A percentile compares a stretch with the other conserved stretches of the same genome.
phyloP scores from a whole-genome alignment of 2,888 invertebrate genomes.

The Caenorhabditis sinica region DNA sequence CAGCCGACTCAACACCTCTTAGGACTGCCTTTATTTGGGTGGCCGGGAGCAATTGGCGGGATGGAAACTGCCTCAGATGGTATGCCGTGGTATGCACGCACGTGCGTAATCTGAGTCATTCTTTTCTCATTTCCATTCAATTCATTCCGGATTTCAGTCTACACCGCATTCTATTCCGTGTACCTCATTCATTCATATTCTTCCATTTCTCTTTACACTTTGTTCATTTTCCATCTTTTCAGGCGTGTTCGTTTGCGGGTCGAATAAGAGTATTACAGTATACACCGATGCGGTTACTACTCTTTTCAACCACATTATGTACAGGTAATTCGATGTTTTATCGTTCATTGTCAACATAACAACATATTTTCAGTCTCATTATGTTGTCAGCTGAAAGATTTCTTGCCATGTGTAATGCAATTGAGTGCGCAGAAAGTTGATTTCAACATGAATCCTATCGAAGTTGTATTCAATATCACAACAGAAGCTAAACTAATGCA shows the following conservation, averaged over 20 bases:
- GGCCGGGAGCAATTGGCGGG: slow-evolving; percentile 7
- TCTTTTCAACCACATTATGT: slow-evolving; percentile 41
- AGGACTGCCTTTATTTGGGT: slow-evolving; percentile 53
- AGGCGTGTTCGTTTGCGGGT: slow-evolving; percentile 56
- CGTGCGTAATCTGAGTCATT: slow-evolving; percentile 55
- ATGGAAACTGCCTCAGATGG: slow-evolving; percentile 15
- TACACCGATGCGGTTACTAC: slow-evolving; percentile 31
- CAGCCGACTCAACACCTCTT: slow-evolving; percentile 56
- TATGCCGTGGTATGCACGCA: slow-evolving; percentile 49
- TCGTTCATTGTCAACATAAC: too few relatives aligned
- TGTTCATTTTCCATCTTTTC: slow-evolving; percentile 1
- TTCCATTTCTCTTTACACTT: background rate
- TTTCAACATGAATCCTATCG: slow-evolving; percentile 76
- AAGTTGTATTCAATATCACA: slow-evolving; percentile 75
- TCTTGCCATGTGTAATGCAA: slow-evolving; percentile 74
- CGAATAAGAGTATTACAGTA: slow-evolving; percentile 25
- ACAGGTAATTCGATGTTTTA: slow-evolving; percentile 7
- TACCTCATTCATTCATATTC: background rate
- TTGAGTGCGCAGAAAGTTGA: slow-evolving; percentile 71
- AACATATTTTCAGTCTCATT: slow-evolving; percentile 49
- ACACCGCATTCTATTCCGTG: background rate
- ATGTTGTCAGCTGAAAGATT: slow-evolving; percentile 72
- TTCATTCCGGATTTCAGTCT: slow-evolving; percentile 29
- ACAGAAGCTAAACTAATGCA: slow-evolving; percentile 76
- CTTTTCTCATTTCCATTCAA: slow-evolving; percentile 9